Evolutionary conservation across 1,140 invertebrate species (phyloP).

Genomic region (Dryas iulia): DNA sequence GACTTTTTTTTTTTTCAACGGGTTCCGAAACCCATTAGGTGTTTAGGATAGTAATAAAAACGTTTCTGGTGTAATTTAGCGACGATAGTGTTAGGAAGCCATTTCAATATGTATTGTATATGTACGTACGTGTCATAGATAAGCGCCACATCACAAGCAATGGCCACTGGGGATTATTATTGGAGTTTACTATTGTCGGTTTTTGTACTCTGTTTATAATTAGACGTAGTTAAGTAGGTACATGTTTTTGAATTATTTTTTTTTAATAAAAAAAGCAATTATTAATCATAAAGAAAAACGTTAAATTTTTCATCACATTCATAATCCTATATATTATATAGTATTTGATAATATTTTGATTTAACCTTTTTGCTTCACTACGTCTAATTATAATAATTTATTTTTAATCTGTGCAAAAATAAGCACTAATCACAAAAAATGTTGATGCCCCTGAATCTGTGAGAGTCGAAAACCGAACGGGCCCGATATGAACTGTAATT

Average conservation of each 20-base stretch:
- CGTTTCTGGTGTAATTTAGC: constrained; percentile 30
- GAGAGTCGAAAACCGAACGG: background rate
- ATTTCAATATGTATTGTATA: constrained; percentile 42
- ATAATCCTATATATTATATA: no score
- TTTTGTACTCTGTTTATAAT: constrained; percentile 8
- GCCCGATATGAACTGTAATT: background rate
- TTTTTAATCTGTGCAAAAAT: background rate
- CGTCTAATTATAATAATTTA: background rate
- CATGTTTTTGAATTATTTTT: no score
- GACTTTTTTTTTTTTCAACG: constrained; percentile 55
- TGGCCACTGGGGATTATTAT: background rate
- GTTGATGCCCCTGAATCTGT: no score
- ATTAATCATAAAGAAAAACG: no score
- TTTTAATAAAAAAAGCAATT: no score
- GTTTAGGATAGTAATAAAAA: constrained; percentile 48
- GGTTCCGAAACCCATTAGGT: constrained; percentile 37
- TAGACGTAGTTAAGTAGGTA: background rate
- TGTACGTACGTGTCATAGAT: constrained; percentile 40
- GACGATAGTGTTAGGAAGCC: constrained; percentile 45
- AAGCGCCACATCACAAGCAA: constrained; percentile 28
- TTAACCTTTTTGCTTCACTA: background rate
- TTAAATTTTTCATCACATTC: background rate
- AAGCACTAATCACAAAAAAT: background rate
- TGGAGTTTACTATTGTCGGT: background rate
- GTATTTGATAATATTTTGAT: no score